These are phyloP conservation scores for Dolichomitus sp. DNA, from an alignment of 2,888 invertebrate species.

Conservation along the genomic window DNA sequence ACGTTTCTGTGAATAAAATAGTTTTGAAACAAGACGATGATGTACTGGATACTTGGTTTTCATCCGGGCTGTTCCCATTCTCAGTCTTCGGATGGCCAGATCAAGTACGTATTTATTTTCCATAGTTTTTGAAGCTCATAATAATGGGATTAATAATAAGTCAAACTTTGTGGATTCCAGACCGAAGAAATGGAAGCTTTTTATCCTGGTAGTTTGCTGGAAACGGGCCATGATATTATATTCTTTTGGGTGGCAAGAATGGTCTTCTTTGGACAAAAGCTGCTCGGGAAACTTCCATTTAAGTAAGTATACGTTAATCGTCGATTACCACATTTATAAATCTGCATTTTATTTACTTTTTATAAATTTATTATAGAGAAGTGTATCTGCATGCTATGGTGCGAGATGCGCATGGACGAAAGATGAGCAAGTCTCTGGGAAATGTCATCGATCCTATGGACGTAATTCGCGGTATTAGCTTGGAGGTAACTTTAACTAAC, in stretches of 20 bases:
- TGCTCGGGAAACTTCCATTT: slow-evolving; percentile 97
- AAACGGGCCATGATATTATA: slow-evolving; percentile 99
- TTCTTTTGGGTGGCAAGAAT: slow-evolving; percentile 99
- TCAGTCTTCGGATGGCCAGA: slow-evolving; percentile 99
- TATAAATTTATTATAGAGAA: slow-evolving; percentile 87
- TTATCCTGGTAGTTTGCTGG: slow-evolving; percentile 97
- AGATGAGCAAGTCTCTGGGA: slow-evolving; percentile 99
- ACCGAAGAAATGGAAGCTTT: slow-evolving; percentile 91
- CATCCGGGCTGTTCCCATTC: slow-evolving; percentile 98
- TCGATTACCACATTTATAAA: background rate
- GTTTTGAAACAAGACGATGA: slow-evolving; percentile 94
- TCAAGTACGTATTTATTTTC: slow-evolving; percentile 85
- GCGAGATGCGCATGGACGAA: slow-evolving; percentile 98
- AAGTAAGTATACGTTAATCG: slow-evolving; percentile 87
- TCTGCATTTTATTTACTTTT: slow-evolving; percentile 16
- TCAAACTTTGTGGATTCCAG: slow-evolving; percentile 80
- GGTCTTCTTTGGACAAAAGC: slow-evolving; percentile 98
- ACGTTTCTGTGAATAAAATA: slow-evolving; percentile 87
- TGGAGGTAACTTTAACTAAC: slow-evolving; percentile 91
- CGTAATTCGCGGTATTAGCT: slow-evolving; percentile 95
- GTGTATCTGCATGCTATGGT: slow-evolving; percentile 99
- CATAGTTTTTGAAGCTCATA: slow-evolving; percentile 14
- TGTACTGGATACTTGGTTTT: slow-evolving; percentile 99
- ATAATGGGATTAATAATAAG: background rate
- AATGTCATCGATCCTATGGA: slow-evolving; percentile 99